Evolutionary conservation across 2,113 vertebrate genomes (phyloP).

Genomic region (Amphilophus citrinellus): DNA sequence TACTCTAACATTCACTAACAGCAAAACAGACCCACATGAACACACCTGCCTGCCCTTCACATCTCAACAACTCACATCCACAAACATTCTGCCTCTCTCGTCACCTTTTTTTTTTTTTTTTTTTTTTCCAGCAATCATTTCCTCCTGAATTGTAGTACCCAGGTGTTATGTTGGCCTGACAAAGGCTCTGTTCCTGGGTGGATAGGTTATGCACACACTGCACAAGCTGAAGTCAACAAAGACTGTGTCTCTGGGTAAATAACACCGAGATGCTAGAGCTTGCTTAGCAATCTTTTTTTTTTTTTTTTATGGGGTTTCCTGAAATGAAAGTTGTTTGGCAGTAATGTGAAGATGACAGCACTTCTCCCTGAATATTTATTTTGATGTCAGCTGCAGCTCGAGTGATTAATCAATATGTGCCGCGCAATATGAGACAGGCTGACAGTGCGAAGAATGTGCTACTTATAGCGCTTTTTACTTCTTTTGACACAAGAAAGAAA

Average conservation of each 20-base stretch:
- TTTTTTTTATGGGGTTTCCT: not conserved
- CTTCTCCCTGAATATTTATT: not conserved
- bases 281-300: not conserved
- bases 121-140: not conserved
- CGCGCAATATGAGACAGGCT: not conserved
- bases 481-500: not conserved
- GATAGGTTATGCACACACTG: slow-evolving; percentile 44
- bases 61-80: slow-evolving; percentile 57
- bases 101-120: not conserved
- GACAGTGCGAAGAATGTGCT: not conserved
- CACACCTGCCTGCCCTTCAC: slow-evolving; percentile 54
- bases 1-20: slow-evolving; percentile 30
- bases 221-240: slow-evolving; percentile 62
- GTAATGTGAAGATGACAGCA: slow-evolving; percentile 7
- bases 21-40: slow-evolving; percentile 10
- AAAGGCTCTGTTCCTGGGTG: slow-evolving; percentile 32
- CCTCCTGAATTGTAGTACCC: slow-evolving; percentile 58
- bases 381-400: not conserved
- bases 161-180: slow-evolving; percentile 63
- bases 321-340: not conserved
- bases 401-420: not conserved
- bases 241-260: slow-evolving; percentile 35
- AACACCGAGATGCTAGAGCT: slow-evolving; percentile 34
- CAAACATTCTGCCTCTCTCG: not conserved
- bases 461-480: not conserved